These are phyloP conservation scores for Calidris pygmaea DNA, from an alignment of 2,113 vertebrate species.

Conservation along the genomic window DNA sequence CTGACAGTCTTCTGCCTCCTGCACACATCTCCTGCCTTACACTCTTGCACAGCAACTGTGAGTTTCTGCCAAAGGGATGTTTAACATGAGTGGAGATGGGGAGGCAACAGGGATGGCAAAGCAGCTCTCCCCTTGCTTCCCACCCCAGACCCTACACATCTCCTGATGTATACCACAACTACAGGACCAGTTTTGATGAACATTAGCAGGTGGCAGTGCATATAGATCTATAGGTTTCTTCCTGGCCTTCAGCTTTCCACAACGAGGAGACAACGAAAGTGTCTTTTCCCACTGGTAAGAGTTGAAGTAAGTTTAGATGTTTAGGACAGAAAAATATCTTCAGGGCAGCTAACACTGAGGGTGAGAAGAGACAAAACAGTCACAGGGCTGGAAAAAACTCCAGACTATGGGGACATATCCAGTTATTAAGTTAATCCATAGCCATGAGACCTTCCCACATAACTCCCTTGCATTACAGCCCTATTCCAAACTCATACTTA, in stretches of 20 bases:
- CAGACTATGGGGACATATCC: rapidly evolving
- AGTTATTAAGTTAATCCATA: background rate
- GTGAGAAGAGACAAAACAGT: background rate
- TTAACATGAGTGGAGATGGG: background rate
- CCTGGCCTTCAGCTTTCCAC: background rate
- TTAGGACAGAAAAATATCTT: background rate
- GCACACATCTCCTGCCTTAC: background rate
- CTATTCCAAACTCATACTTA: background rate
- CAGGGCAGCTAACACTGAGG: background rate
- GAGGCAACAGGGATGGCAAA: background rate
- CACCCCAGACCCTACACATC: rapidly evolving
- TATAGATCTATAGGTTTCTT: background rate
- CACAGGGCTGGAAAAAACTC: background rate
- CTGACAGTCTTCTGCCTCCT: background rate
- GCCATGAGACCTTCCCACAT: background rate
- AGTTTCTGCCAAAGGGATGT: background rate
- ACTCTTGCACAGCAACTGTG: background rate
- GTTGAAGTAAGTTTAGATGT: background rate
- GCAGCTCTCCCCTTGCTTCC: background rate
- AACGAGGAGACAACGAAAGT: too few species aligned
- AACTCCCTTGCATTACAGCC: background rate
- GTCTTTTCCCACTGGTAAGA: background rate
- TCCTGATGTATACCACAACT: background rate
- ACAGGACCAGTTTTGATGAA: background rate
- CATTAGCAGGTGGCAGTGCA: background rate